Percentiles rank a stretch among this genome's conserved stretches.
phyloP scores from a whole-genome alignment of 2,113 vertebrate species.

The Carlito syrichta region DNA sequence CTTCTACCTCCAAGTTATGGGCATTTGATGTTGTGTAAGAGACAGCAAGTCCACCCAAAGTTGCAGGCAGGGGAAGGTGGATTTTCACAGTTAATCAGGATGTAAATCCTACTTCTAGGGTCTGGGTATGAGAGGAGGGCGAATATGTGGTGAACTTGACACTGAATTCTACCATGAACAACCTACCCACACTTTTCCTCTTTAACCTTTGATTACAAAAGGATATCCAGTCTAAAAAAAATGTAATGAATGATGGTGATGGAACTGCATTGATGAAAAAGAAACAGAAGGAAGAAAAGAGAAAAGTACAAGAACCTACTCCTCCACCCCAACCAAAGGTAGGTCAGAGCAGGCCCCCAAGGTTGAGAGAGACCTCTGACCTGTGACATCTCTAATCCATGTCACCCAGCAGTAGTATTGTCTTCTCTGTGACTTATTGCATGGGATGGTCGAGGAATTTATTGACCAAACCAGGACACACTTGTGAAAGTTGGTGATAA shows the following conservation, averaged over 20 bases:
- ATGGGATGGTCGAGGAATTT: neutral
- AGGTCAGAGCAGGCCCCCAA: neutral
- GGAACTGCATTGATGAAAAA: neutral
- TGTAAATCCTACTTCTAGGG: neutral
- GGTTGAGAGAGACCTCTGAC: neutral
- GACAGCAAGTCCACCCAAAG: neutral
- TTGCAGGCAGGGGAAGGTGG: neutral
- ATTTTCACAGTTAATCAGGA: neutral
- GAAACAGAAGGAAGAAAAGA: rapidly evolving
- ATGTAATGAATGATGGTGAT: rapidly evolving
- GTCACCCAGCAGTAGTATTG: neutral
- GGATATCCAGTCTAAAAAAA: neutral
- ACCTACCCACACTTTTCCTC: neutral
- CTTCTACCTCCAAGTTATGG: slow-evolving; percentile 10
- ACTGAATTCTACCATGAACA: neutral
- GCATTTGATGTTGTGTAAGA: slow-evolving; percentile 32
- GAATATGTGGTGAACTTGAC: neutral
- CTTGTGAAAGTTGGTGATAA: neutral
- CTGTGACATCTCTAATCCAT: neutral
- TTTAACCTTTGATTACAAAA: slow-evolving; percentile 49
- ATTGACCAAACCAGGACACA: neutral
- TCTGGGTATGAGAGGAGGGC: neutral
- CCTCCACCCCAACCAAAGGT: neutral
- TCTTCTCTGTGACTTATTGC: neutral
- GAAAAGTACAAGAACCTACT: rapidly evolving